Evolutionary conservation across 1,140 invertebrate genomes (phyloP).

Genomic region (Hylyphantes graminicola): DNA sequence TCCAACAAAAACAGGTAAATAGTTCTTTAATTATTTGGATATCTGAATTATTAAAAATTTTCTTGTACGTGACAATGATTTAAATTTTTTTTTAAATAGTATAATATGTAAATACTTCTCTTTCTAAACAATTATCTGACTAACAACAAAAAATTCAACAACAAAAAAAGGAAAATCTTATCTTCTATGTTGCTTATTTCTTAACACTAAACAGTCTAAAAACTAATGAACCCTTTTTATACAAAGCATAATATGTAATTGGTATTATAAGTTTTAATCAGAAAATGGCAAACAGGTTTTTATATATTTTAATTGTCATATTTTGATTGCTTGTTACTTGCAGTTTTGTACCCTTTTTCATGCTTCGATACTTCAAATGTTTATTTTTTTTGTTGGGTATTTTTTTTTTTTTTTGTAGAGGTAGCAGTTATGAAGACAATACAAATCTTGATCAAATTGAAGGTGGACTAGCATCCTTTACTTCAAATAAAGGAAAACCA

Average conservation of each 20-base stretch:
- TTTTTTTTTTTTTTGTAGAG: slow-evolving; percentile 68
- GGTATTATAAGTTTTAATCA: neutral
- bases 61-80: too few species aligned
- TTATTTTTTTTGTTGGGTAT: too few species aligned
- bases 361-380: too few species aligned
- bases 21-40: neutral
- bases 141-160: too few species aligned
- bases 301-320: neutral
- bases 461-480: slow-evolving; percentile 64
- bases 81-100: too few species aligned
- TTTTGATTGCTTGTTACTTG: neutral
- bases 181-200: too few species aligned
- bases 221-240: neutral
- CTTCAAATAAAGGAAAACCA: slow-evolving; percentile 27
- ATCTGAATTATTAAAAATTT: too few species aligned
- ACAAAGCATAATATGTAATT: neutral
- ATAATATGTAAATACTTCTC: too few species aligned
- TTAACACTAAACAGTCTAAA: too few species aligned
- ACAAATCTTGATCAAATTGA: slow-evolving; percentile 74
- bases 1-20: slow-evolving; percentile 76
- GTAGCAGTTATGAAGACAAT: slow-evolving; percentile 81
- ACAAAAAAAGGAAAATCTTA: too few species aligned
- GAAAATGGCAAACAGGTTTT: neutral
- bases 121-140: too few species aligned
- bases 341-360: too few species aligned